Base-by-base conservation (phyloP, 2,888 invertebrate species). In the Nephrotoma flavescens region DNA sequence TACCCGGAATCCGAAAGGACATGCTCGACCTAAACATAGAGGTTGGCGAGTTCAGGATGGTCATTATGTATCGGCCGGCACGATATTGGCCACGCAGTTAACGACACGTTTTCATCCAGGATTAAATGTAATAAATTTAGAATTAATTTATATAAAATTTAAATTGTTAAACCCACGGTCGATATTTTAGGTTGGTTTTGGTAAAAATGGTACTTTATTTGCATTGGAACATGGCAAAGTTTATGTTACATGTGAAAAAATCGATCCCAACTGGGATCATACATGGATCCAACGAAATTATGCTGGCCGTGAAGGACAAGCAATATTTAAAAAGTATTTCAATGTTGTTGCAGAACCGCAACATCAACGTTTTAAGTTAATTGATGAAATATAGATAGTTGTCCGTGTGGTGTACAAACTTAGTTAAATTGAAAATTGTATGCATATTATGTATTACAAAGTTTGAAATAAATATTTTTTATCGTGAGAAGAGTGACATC, bases 151-250 rank as follows among this genome's bases (percentile, higher is more conserved):
- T 41, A 15, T 4, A 86, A 52, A 44, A 86, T 86, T 41, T 85
- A 86, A 12, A n/a, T 41, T 87, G 4, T n/a, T 41, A n/a, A 4
- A 31, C 31, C 15, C 52, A n/a, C n/a, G n/a, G n/a, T 47, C 57
- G 6, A 6, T 83, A 71, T 86, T 87, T 6, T 86, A 97, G 97
- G 97, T 97, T 89, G 96, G 96, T 0, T 93, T 97, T 88, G 96
- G 96, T 3, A 93, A 93, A 86, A 95, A 97, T 90, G 95, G 95
- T 0, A 96, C 96, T 0, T 91, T 98, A 1, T 96, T 94, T 92
- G 97, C 98, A 0, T 92, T 96, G 90, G 94, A 95, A 89, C 92
- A 95, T 57, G 98, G 98, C 0, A 94, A 92, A 89, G 97, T 98
- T 0, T 91, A 95, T 15, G 93, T 97, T 0, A 96, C 97, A 0